Evolutionary conservation across 2,113 vertebrate genomes (phyloP).

Genomic region (Python bivittatus): DNA sequence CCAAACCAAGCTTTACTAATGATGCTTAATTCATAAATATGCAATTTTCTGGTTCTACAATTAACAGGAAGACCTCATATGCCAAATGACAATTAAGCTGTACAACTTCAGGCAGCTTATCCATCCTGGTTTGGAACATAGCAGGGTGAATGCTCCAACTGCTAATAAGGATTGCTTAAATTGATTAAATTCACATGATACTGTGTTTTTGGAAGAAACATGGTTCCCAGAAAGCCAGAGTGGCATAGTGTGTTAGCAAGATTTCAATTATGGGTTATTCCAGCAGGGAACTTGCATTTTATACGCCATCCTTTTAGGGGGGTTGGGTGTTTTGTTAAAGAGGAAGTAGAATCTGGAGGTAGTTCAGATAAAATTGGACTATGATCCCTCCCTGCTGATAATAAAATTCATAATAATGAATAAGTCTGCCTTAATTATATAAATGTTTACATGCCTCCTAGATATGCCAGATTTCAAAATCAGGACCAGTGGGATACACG

Average conservation of each 20-base stretch:
- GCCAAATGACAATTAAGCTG: background rate
- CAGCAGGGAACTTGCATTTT: background rate
- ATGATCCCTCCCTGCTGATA: background rate
- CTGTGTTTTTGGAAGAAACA: background rate
- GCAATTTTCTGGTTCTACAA: background rate
- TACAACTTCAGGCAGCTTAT: background rate
- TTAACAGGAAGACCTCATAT: background rate
- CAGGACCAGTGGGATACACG: background rate
- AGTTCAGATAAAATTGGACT: background rate
- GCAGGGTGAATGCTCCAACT: background rate
- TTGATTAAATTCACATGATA: background rate
- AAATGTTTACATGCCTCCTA: background rate
- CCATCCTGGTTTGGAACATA: background rate
- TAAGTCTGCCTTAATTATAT: background rate
- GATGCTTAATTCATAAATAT: background rate
- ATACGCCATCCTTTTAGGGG: background rate
- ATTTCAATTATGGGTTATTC: background rate
- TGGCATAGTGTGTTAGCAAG: background rate
- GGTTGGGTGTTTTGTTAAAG: background rate
- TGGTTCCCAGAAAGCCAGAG: background rate
- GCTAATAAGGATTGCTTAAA: background rate
- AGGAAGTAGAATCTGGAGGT: background rate
- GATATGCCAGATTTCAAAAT: background rate
- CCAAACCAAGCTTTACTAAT: background rate
- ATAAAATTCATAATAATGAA: background rate